Evolutionary conservation across 1,140 invertebrate species (phyloP).

Genomic region (Diuraphis noxia): DNA sequence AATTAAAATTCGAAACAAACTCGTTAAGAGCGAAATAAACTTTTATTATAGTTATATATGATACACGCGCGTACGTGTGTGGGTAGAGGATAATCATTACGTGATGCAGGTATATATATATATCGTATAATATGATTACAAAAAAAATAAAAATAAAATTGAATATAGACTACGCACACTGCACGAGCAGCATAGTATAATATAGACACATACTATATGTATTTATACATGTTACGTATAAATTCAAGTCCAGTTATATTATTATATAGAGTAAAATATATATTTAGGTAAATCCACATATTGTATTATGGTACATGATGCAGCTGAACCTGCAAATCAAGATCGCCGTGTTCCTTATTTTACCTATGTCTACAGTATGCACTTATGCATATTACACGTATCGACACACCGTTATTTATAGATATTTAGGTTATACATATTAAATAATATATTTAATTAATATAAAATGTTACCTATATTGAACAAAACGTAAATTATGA

Average conservation of each 20-base stretch:
- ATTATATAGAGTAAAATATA: neutral
- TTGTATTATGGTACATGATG: neutral
- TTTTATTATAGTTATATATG: neutral
- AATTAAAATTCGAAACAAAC: neutral
- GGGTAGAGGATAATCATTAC: slow-evolving; percentile 1
- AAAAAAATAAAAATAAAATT: neutral
- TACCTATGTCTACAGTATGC: neutral
- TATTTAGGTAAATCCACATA: neutral
- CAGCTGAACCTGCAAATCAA: neutral
- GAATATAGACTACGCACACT: neutral
- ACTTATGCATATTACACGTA: no score
- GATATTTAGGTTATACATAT: no score
- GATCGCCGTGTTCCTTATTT: neutral
- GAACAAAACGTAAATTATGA: no score
- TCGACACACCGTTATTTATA: neutral
- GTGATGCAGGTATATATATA: neutral
- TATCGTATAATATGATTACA: neutral
- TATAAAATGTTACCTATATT: no score
- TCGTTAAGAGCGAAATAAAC: neutral
- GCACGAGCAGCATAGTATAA: neutral
- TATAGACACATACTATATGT: neutral
- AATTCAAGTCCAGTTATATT: neutral
- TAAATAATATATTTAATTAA: no score
- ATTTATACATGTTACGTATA: neutral
- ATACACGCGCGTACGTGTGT: neutral